These are phyloP conservation scores for Drosophila engyochracea DNA, from an alignment of 2,888 invertebrate species.

Conservation along the genomic window DNA sequence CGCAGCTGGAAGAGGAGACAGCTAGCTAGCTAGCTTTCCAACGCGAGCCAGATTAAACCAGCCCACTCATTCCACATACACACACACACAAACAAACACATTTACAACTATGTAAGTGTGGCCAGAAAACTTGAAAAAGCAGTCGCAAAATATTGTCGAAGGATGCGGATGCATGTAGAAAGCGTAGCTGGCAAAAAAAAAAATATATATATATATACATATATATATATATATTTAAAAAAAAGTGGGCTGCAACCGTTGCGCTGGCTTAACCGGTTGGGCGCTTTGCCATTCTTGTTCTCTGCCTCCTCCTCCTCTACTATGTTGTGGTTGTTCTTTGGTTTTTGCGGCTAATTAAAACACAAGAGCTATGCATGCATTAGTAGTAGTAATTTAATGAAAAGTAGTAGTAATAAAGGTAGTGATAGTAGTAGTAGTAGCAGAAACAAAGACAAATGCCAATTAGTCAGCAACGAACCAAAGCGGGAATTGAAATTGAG, in stretches of 20 bases:
- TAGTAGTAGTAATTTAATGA: conserved; percentile 44
- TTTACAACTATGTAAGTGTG: conserved; percentile 7
- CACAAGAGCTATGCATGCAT: conserved; percentile 39
- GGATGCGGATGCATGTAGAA: conserved; percentile 61
- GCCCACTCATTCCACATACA: conserved; percentile 11
- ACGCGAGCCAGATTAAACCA: conserved; percentile 10
- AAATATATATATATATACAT: background rate
- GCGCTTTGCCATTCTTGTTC: conserved; percentile 39
- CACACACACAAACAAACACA: background rate
- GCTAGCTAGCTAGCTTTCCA: conserved; percentile 9
- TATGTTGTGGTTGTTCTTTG: conserved; percentile 25
- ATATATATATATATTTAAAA: background rate
- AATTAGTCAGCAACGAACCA: conserved; percentile 60
- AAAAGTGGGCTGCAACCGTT: conserved; percentile 54
- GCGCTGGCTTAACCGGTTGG: conserved; percentile 50
- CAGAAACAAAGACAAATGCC: conserved; percentile 54
- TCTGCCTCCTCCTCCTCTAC: conserved; percentile 34
- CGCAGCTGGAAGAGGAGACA: conserved; percentile 3
- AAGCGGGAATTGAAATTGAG: conserved; percentile 28
- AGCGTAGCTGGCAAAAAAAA: conserved; percentile 47
- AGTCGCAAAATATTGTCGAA: conserved; percentile 36
- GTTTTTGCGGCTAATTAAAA: conserved; percentile 75
- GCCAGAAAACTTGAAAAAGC: conserved; percentile 28
- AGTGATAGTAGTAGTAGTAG: conserved; percentile 10
- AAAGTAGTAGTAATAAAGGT: conserved; percentile 35